A percentile compares a stretch with the other conserved stretches of the same genome.
Conservation (phyloP, 2,797 vertebrate species). For the Bovichtus diacanthus region DNA sequence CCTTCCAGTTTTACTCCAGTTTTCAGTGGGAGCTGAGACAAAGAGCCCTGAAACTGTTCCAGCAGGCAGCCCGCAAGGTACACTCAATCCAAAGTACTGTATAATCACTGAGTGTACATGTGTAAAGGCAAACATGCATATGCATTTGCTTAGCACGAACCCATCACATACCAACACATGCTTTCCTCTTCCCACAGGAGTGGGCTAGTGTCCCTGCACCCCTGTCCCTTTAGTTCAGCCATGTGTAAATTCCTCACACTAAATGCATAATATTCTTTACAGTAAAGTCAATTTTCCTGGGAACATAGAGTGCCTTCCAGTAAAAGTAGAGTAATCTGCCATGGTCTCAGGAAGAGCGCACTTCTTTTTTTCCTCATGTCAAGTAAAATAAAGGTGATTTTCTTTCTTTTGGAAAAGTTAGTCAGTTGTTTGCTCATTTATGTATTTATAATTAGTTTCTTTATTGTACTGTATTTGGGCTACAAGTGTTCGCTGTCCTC, state of each 20-base stretch:
- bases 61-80: slow-evolving; percentile 93
- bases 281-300: slow-evolving; percentile 2
- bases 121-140: slow-evolving; percentile 20
- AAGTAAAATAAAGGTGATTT: neutral
- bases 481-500: neutral
- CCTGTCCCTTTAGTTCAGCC: slow-evolving; percentile 38
- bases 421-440: neutral
- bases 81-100: neutral
- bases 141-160: slow-evolving; percentile 13
- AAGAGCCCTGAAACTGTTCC: slow-evolving; percentile 85
- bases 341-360: neutral
- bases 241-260: slow-evolving; percentile 30
- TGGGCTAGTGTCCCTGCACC: neutral
- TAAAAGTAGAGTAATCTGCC: slow-evolving; percentile 14
- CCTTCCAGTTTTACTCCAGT: slow-evolving; percentile 84
- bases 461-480: neutral
- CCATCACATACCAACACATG: slow-evolving; percentile 4
- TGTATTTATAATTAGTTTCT: neutral
- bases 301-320: neutral
- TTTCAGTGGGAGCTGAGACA: slow-evolving; percentile 84
- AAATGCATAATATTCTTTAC: slow-evolving; percentile 42
- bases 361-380: neutral
- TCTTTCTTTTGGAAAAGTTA: neutral
- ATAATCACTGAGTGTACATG: slow-evolving; percentile 14
- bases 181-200: slow-evolving; percentile 9